These are phyloP conservation scores for Pediacus dermestoides DNA, from an alignment of 2,888 invertebrate species.

Conservation along the genomic window DNA sequence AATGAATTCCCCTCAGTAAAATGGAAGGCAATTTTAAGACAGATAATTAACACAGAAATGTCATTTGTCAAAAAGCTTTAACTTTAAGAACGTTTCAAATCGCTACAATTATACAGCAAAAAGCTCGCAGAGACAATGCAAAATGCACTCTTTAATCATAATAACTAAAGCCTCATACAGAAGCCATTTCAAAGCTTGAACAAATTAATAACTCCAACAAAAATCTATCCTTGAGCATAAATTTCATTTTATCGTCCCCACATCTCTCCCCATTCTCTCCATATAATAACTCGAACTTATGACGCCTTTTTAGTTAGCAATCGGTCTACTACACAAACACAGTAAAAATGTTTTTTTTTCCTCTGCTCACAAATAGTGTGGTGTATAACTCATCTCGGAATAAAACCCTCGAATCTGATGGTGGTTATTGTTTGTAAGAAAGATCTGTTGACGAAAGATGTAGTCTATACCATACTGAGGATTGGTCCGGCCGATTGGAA, in stretches of 20 bases:
- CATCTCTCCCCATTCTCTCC: background rate
- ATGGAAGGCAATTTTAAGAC: slow-evolving; percentile 7
- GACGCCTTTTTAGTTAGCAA: no score
- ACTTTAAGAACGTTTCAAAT: slow-evolving; percentile 4
- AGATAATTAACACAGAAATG: slow-evolving; percentile 8
- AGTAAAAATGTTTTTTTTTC: no score
- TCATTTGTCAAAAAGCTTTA: slow-evolving; percentile 5
- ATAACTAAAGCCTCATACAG: slow-evolving; percentile 1
- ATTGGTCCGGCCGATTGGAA: slow-evolving; percentile 3
- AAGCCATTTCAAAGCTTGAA: slow-evolving; percentile 2
- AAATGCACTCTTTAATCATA: slow-evolving; percentile 4
- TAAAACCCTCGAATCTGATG: no score
- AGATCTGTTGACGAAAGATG: no score
- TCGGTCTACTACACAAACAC: no score
- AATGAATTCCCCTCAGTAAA: slow-evolving; percentile 7
- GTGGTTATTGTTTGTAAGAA: no score
- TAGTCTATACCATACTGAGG: no score
- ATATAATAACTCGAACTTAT: no score
- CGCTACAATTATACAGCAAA: slow-evolving; percentile 6
- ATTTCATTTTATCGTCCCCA: slow-evolving; percentile 1
- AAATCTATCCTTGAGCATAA: no score
- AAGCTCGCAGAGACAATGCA: slow-evolving; percentile 3
- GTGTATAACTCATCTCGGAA: no score
- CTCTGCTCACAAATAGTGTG: no score
- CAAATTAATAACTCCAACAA: slow-evolving; percentile 5